Percentiles rank a stretch among this genome's conserved stretches.
These are phyloP conservation scores for Oryctolagus cuniculus DNA, from an alignment of 2,113 vertebrate species.

Conservation along the genomic window mOryCun1.1 NC_091436.1:12702001-12702500, in stretches of 20 bases:
- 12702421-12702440: neutral
- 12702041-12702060: neutral
- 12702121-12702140: rapidly evolving
- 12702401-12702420: neutral
- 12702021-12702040: neutral
- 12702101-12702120: neutral
- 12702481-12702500: neutral
- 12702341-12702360: neutral
- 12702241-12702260: neutral
- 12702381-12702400: neutral
- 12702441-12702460: neutral
- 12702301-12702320: slow-evolving; percentile 23
- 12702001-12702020: neutral
- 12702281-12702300: neutral
- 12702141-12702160: neutral
- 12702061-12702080: no score
- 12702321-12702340: neutral
- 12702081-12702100: neutral
- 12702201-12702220: neutral
- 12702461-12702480: neutral
- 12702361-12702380: neutral
- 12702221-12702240: neutral
- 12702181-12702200: neutral
- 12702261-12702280: neutral
- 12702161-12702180: neutral